Conservation (phyloP, 2,113 vertebrate species). For the Silurus asotus region DNA sequence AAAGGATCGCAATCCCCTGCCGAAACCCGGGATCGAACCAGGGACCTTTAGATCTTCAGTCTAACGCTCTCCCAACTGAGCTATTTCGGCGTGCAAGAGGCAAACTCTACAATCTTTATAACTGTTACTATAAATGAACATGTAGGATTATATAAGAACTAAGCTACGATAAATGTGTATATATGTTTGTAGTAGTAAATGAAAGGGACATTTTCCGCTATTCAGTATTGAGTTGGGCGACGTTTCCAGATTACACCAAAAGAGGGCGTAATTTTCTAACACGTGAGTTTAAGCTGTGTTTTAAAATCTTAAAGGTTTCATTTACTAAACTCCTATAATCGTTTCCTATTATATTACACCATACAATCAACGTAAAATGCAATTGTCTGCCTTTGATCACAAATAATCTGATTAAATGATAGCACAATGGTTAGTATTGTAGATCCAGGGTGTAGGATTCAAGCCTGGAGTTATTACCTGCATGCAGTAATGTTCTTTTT, state of each 20-base stretch:
- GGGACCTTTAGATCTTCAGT: conserved; percentile 44
- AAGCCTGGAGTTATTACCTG: background rate
- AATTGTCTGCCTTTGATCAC: background rate
- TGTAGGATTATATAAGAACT: background rate
- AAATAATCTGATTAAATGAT: background rate
- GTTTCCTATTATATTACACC: background rate
- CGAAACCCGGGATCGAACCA: conserved; percentile 44
- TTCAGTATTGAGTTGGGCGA: background rate
- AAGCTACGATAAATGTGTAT: too few relatives aligned
- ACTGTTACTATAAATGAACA: background rate
- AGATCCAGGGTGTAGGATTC: background rate
- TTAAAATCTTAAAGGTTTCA: background rate
- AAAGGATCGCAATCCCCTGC: background rate
- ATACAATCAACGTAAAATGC: background rate
- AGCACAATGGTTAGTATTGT: background rate
- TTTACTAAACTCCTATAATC: background rate
- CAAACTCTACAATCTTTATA: rapidly evolving
- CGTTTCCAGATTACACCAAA: background rate
- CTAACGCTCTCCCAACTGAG: conserved; percentile 45
- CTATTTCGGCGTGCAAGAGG: background rate
- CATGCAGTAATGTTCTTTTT: background rate
- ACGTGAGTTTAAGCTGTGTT: background rate
- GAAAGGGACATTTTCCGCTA: background rate
- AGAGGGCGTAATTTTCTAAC: conserved; percentile 1
- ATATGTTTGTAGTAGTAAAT: background rate